A percentile compares a stretch with the other conserved stretches of the same genome.
These are phyloP conservation scores for Cylloceria caligata DNA, from an alignment of 2,888 invertebrate genomes.

Conservation along the genomic window DNA sequence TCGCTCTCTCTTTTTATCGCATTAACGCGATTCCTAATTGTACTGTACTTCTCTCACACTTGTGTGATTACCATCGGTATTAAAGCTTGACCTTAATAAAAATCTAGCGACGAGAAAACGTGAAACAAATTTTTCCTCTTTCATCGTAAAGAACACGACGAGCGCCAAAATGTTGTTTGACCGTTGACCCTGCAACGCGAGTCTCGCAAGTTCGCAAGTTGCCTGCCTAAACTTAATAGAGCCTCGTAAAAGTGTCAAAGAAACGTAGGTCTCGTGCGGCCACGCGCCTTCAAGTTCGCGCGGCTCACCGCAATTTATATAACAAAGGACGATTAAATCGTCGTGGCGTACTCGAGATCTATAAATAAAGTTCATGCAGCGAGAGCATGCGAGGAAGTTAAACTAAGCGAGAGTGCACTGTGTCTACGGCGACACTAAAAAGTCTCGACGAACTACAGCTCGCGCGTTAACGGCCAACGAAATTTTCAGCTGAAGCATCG, in stretches of 20 bases:
- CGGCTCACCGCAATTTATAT: slow-evolving; percentile 63
- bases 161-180: not conserved
- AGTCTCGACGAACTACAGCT: not conserved
- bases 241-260: slow-evolving; percentile 43
- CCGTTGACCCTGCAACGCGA: slow-evolving; percentile 42
- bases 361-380: slow-evolving; percentile 46
- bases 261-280: slow-evolving; percentile 19
- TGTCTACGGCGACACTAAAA: slow-evolving; percentile 1
- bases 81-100: too few species aligned
- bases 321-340: slow-evolving; percentile 69
- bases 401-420: slow-evolving; percentile 15
- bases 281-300: slow-evolving; percentile 20
- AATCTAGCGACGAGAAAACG: not conserved
- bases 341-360: slow-evolving; percentile 47
- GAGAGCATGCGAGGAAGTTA: slow-evolving; percentile 13
- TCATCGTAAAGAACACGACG: not conserved
- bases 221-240: slow-evolving; percentile 25
- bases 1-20: too few species aligned
- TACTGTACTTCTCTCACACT: too few species aligned
- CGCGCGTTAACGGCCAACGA: not conserved
- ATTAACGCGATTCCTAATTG: too few species aligned
- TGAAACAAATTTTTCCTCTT: not conserved
- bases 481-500: not conserved
- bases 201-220: slow-evolving; percentile 34
- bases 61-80: too few species aligned